Conservation (phyloP, 64 coral and sea anemone genomes). For the Stylophora pistillata region DNA sequence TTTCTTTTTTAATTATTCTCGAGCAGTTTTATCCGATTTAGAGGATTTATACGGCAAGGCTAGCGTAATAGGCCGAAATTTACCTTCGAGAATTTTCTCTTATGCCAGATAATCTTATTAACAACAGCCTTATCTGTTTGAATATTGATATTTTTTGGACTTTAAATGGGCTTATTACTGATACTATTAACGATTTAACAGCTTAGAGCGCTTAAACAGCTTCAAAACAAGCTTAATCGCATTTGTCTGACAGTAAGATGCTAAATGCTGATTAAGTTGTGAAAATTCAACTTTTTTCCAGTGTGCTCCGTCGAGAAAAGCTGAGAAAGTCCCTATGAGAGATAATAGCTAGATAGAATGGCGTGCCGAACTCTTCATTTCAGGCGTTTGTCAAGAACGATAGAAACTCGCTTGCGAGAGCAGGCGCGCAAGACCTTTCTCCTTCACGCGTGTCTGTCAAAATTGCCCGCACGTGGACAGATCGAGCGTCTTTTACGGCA, state of each 20-base stretch:
- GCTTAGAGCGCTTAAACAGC: not conserved
- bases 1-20: too few species aligned
- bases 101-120: not conserved
- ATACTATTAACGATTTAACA: not conserved
- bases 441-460: too few species aligned
- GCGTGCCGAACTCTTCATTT: too few species aligned
- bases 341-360: too few species aligned
- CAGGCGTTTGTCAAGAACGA: too few species aligned
- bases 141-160: not conserved
- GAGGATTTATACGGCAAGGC: not conserved
- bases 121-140: not conserved
- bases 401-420: too few species aligned
- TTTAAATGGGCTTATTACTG: not conserved
- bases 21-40: not conserved
- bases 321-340: too few species aligned
- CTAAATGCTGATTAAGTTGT: not conserved
- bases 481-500: too few species aligned
- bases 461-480: too few species aligned
- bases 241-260: not conserved
- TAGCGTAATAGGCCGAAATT: not conserved
- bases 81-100: conserved; percentile 3
- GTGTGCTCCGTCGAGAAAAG: not conserved
- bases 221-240: not conserved
- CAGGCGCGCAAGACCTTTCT: too few species aligned
- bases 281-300: not conserved